These are phyloP conservation scores for Drosophila funebris DNA, from an alignment of 1,140 invertebrate species.

Conservation along the genomic window DNA sequence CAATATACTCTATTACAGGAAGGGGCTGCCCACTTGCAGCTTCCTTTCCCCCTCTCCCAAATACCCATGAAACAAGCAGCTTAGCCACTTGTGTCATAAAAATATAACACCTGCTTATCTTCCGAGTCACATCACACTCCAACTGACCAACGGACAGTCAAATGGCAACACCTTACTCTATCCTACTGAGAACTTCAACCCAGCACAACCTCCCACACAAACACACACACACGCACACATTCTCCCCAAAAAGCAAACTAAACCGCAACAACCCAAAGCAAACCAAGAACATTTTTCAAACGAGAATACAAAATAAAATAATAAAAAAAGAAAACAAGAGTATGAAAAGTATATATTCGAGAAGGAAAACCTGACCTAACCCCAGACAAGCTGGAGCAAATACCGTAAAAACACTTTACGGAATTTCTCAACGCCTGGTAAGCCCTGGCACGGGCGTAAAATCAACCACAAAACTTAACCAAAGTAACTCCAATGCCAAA, in stretches of 20 bases:
- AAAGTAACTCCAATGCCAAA: conserved; percentile 54
- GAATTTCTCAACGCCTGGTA: conserved; percentile 81
- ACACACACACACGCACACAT: neutral
- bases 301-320: neutral
- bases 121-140: conserved; percentile 15
- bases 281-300: conserved; percentile 50
- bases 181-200: no score
- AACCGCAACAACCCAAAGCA: conserved; percentile 47
- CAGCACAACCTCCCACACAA: no score
- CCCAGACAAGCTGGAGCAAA: conserved; percentile 54
- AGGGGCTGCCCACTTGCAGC: neutral
- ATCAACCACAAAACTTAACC: conserved; percentile 68
- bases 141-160: neutral
- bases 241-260: conserved; percentile 18
- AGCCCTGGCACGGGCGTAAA: conserved; percentile 67
- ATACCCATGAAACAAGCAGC: conserved; percentile 38
- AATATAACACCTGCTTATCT: conserved; percentile 80
- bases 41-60: neutral
- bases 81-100: conserved; percentile 75
- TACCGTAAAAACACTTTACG: conserved; percentile 82
- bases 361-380: conserved; percentile 63
- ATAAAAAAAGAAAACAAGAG: neutral
- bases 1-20: neutral
- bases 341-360: neutral
- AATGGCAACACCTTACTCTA: conserved; percentile 7